A percentile compares a stretch with the other conserved stretches of the same genome.
Evolutionary conservation across 2,888 invertebrate genomes (phyloP).

Genomic region (Pheosia gnoma): DNA sequence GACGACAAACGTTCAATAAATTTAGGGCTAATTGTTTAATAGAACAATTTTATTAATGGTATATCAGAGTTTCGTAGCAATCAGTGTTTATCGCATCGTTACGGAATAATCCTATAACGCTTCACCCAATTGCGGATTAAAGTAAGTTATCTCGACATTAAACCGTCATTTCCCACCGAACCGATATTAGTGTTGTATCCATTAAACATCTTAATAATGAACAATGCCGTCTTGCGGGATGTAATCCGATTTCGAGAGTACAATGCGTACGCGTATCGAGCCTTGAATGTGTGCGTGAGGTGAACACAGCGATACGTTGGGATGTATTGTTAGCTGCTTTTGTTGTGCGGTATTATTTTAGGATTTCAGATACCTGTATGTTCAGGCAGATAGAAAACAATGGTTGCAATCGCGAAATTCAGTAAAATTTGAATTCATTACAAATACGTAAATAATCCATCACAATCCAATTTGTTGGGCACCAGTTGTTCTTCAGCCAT

Average conservation of each 20-base stretch:
- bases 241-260: slow-evolving; percentile 19
- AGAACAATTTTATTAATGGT: too few relatives aligned
- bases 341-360: background rate
- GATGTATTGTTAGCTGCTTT: too few relatives aligned
- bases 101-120: background rate
- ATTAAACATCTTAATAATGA: slow-evolving; percentile 1
- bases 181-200: background rate
- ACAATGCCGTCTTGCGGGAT: slow-evolving; percentile 3
- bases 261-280: slow-evolving; percentile 5
- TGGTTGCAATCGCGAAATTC: too few relatives aligned
- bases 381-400: too few relatives aligned
- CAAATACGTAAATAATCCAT: too few relatives aligned
- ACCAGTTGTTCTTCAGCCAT: too few relatives aligned
- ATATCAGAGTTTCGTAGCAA: background rate
- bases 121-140: slow-evolving; percentile 1
- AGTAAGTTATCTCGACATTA: background rate
- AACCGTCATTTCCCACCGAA: background rate
- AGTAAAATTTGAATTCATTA: too few relatives aligned
- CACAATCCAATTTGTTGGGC: too few relatives aligned
- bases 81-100: background rate
- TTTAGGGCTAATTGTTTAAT: too few relatives aligned
- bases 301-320: background rate
- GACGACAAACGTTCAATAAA: too few relatives aligned
- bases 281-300: background rate
- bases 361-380: background rate